Percentiles rank a stretch among this genome's conserved stretches.
phyloP scores from a whole-genome alignment of 2,113 vertebrate genomes.

The Peucedramus taeniatus region DNA sequence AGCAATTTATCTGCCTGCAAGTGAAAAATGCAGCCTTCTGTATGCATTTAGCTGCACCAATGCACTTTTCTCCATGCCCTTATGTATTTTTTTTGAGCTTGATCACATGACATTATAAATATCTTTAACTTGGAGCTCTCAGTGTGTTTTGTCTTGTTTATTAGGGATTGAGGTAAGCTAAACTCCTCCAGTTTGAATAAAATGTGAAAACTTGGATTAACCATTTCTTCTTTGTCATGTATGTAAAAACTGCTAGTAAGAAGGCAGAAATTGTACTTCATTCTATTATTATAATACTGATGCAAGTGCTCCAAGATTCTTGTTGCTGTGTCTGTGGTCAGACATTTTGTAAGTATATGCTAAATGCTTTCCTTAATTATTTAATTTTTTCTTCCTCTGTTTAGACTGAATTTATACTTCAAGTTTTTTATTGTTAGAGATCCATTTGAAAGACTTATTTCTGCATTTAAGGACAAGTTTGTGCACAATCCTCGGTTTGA shows the following conservation, averaged over 20 bases:
- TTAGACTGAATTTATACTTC: slow-evolving; percentile 90
- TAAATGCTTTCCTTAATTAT: background rate
- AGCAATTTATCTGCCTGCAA: background rate
- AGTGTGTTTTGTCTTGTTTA: background rate
- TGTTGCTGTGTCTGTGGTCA: background rate
- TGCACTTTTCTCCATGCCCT: background rate
- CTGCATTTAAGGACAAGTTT: slow-evolving; percentile 98
- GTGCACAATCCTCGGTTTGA: slow-evolving; percentile 95
- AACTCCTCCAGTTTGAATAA: background rate
- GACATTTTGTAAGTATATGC: background rate
- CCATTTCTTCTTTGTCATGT: background rate
- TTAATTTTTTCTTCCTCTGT: background rate
- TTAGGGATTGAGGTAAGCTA: background rate
- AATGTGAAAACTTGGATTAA: background rate
- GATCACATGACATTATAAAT: background rate
- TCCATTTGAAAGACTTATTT: slow-evolving; percentile 95
- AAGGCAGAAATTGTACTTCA: background rate
- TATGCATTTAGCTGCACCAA: background rate
- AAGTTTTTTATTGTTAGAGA: slow-evolving; percentile 98
- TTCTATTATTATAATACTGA: background rate
- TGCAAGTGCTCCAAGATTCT: background rate
- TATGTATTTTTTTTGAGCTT: background rate
- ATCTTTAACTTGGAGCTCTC: background rate
- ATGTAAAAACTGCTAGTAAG: background rate
- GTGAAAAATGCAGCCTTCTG: background rate